Base-by-base conservation (phyloP, 1,140 invertebrate genomes). In the Reticulitermes speratus region DNA sequence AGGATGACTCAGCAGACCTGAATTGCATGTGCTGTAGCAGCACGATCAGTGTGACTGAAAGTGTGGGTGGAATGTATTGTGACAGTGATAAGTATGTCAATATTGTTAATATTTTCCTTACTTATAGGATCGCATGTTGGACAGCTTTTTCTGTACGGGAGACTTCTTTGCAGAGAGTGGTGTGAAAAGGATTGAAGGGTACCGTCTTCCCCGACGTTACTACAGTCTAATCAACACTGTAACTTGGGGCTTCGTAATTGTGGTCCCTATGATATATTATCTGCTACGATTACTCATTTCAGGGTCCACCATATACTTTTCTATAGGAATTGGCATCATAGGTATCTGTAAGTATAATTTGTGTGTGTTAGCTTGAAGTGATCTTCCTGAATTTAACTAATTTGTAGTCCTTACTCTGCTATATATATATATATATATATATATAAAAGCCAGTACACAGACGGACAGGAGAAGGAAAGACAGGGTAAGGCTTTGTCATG, bases 131-230 rank as follows among this genome's bases (percentile, higher is more conserved):
- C 93, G 94, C 90, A 93, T 97, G 91, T 93, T 95, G 88, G 96
- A 96, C 65, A 97, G 96, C 89, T 97, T 97, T 90, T 89, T 94
- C 48, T 93, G 95, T 89, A 96, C 95, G n/a, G 96, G 96, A 38
- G 95, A 96, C 91, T 97, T 96, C 90, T 97, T 97, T 89, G 90
- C 92, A 83, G 94, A 94, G 23, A 96, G 96, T 30, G 95, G 95
- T 8, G 92, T 96, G 8, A 91, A 93, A 89, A 91, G 93, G 90
- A 90, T 94, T 55, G 92, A 94, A 84, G 90, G 91, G 16, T 94
- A 95, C 87, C 90, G 90, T 86, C 82, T 94, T 30, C 90, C 91
- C 5, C 93, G 94, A 30, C 92, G 96, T 84, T 90, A 93, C 44
- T 95, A 93, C 89, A 94, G 95, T 1, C 89, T 97, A 16, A 75